phyloP scores from a whole-genome alignment of 2,888 invertebrate genomes.

The Cheilosia variabilis region DNA sequence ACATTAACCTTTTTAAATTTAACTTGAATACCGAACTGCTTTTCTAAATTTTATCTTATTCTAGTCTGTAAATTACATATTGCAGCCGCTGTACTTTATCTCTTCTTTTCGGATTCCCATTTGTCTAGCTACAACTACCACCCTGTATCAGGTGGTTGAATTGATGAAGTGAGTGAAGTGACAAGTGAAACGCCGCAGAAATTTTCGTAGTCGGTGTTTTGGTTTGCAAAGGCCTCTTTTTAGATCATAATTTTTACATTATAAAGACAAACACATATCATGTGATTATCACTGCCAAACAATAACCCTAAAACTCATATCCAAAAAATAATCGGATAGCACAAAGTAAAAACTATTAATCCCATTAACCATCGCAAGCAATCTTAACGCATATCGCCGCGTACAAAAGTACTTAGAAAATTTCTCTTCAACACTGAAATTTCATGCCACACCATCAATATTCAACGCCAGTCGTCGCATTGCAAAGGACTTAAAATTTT shows the following conservation, averaged over 20 bases:
- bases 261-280: conserved; percentile 37
- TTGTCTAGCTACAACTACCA: neutral
- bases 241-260: neutral
- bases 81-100: conserved; percentile 21
- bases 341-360: conserved; percentile 1
- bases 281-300: conserved; percentile 32
- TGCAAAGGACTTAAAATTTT: conserved; percentile 76
- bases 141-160: conserved; percentile 19
- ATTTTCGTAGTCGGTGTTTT: conserved; percentile 35
- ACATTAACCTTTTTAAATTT: too few relatives aligned
- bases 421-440: conserved; percentile 40
- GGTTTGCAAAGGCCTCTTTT: neutral
- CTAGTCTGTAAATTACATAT: too few relatives aligned
- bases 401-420: conserved; percentile 62
- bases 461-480: conserved; percentile 76
- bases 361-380: conserved; percentile 31
- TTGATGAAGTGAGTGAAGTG: conserved; percentile 20
- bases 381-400: conserved; percentile 40
- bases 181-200: conserved; percentile 62
- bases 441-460: conserved; percentile 70
- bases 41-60: too few relatives aligned
- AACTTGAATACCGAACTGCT: too few relatives aligned
- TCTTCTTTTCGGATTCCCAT: too few relatives aligned
- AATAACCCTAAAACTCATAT: neutral
- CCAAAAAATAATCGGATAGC: neutral